phyloP scores from a whole-genome alignment of 2,797 vertebrate genomes.

The Syndactyla subalaris region DNA sequence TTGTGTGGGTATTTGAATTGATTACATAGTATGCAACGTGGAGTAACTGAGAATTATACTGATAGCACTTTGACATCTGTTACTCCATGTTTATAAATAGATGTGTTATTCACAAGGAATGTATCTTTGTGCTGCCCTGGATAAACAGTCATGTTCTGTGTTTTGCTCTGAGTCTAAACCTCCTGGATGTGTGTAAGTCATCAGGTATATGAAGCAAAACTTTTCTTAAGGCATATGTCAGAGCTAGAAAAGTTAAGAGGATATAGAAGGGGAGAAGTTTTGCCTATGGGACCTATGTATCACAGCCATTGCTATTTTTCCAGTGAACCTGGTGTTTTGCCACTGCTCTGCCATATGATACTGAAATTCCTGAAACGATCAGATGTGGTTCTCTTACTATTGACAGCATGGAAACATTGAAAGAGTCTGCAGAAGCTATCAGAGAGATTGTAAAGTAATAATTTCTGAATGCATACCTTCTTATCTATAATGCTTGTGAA shows the following conservation, averaged over 20 bases:
- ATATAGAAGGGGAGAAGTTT: neutral
- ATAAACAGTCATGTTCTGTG: neutral
- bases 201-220: neutral
- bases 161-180: neutral
- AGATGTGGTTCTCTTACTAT: neutral
- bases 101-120: neutral
- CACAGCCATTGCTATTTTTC: neutral
- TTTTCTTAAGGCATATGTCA: neutral
- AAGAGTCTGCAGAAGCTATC: neutral
- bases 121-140: neutral
- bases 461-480: neutral
- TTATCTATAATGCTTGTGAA: neutral
- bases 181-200: neutral
- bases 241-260: neutral
- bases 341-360: neutral
- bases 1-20: neutral
- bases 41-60: neutral
- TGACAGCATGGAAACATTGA: neutral
- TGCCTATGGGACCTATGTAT: neutral
- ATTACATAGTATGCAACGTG: rapidly evolving
- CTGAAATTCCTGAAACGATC: conserved; percentile 3
- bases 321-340: neutral
- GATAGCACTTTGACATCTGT: neutral
- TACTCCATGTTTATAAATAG: neutral
- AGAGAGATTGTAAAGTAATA: neutral